Evolutionary conservation across 1,140 invertebrate species (phyloP).

Genomic region (Cryptotermes secundus): DNA sequence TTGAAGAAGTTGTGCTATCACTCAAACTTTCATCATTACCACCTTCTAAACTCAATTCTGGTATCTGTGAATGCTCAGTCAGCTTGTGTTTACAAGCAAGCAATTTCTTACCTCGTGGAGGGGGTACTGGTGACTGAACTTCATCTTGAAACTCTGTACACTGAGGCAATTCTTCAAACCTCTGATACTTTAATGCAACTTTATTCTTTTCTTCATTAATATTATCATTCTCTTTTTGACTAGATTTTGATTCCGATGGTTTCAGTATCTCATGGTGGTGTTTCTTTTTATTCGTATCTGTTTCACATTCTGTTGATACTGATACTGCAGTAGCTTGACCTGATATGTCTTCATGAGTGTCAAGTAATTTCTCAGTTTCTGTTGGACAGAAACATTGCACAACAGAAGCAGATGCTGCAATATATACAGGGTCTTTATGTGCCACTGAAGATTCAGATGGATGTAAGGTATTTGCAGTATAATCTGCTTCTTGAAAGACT

Average conservation of each 20-base stretch:
- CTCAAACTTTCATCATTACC: slow-evolving; percentile 20
- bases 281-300: too few relatives aligned
- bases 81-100: not conserved
- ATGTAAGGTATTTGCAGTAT: not conserved
- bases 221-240: not conserved
- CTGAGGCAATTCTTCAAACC: not conserved
- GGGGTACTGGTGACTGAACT: slow-evolving; percentile 26
- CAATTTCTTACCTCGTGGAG: slow-evolving; percentile 28
- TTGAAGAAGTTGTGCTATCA: slow-evolving; percentile 18
- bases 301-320: too few relatives aligned
- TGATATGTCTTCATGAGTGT: too few relatives aligned
- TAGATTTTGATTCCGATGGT: not conserved
- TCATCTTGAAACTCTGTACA: too few relatives aligned
- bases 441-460: not conserved
- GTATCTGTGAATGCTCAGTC: slow-evolving; percentile 20
- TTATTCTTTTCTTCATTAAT: not conserved
- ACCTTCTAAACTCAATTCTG: slow-evolving; percentile 7
- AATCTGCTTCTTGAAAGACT: not conserved
- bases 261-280: too few relatives aligned
- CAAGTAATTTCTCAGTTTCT: too few relatives aligned
- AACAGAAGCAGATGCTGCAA: too few relatives aligned
- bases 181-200: not conserved
- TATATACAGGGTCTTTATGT: not conserved
- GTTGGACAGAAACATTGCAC: too few relatives aligned
- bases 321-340: too few relatives aligned